Evolutionary conservation across 2,113 vertebrate species (phyloP), one percentile per base, ranked within the genome.

Genomic region (Lepidothrix coronata): DNA sequence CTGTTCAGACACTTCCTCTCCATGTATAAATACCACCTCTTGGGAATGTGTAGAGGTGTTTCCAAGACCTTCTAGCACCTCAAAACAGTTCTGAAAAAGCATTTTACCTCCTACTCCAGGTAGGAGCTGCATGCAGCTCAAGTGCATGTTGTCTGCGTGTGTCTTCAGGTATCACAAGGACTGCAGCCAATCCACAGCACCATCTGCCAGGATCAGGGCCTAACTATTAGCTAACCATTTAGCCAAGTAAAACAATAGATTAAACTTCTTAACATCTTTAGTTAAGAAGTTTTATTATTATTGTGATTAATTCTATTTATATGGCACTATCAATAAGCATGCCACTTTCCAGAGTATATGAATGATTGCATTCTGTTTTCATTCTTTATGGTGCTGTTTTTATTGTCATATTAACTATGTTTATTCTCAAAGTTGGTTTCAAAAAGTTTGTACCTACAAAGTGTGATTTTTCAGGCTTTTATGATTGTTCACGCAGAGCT

Each of bases 141-240:
- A 37, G 39, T 3, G 3, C 0, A 0, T 4, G 2, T 67, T 62
- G 20, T 35, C 48, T 67, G 27, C 61, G 2, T 0, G 1, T 35
- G 4, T 58, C 63, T 39, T 66, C n/a, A 16, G 28, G 16, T 81
- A 20, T 62, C 63, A 51, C 14, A 55, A 65, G 71, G 54, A 46
- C 41, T 83, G 62, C 58, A 89, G 48, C 28, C 43, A 24, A 44
- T 63, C 57, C 3, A 0, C 46, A 51, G 37, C 75, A 88, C 12
- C 21, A 30, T 67, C 62, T 61, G 43, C 9, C 11, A 67, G 43
- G 44, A 51, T 58, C 35, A 57, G 74, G 43, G 10, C 12, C 21
- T 65, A 37, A 51, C 20, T 11, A 6, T 35, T 67, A 41, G 9
- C 28, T 58, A 48, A 78, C 19, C 35, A 46, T 35, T 82, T 48